Evolutionary conservation across 2,888 invertebrate genomes (phyloP), one percentile per base, ranked within the genome.

Genomic region (Nineta flava): DNA sequence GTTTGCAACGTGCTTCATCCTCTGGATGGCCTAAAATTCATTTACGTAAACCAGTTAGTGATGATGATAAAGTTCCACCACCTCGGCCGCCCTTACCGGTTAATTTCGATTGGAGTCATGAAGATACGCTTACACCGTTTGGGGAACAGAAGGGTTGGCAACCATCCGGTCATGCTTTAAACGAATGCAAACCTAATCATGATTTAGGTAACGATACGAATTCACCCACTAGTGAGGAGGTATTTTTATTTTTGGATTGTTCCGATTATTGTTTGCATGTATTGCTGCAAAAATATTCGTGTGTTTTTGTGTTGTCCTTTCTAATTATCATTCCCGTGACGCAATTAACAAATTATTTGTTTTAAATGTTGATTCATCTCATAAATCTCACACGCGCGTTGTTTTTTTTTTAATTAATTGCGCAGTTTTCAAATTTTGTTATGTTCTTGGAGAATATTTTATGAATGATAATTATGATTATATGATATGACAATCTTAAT

Each of bases 1-100:
- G 26, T 26, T 7, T 26, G 7, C 26, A 26, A 6, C 26, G 26
- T 26, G 26, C 26, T 26, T 26, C 26, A 26, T 55, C 59, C 16
- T 57, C 59, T 13, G 60, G 61, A 60, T 61, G 64, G 73, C 61
- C 73, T 66, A 59, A 26, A 26, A 26, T 26, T 26, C 26, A 26
- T 26, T 26, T 26, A 26, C 2, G 26, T 26, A 26, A 26, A 26
- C 26, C 4, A 26, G 26, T 26, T 5, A 26, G 7, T 65, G 67
- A 70, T 17, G 57, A 63, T 42, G 59, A 64, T 50, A 67, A 70
- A 59, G 32, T 52, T 3, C 53, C 54, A 4, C 49, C 49, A 13
- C 49, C 49, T 2, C 34, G 49, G 10, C 49, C 49, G 2, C 49
- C 49, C 9, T 26, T 49, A 13, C 49, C 49, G 1, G 17, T 31